phyloP scores from a whole-genome alignment of 2,113 vertebrate genomes.

The Ahaetulla prasina region DNA sequence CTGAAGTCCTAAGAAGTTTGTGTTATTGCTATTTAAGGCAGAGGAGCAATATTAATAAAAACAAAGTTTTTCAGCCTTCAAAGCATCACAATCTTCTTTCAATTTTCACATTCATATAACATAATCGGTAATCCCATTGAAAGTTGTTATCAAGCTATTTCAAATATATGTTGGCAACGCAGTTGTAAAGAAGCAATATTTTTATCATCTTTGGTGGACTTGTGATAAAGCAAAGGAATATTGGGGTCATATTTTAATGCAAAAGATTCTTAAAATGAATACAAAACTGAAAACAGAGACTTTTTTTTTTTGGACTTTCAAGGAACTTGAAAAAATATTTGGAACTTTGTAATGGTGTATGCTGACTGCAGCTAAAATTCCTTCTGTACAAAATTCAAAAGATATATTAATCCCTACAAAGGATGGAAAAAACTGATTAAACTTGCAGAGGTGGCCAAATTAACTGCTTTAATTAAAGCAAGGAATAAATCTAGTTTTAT shows the following conservation, averaged over 20 bases:
- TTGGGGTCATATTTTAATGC: not conserved
- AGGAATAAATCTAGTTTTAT: not conserved
- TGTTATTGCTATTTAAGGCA: not conserved
- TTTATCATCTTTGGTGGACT: not conserved
- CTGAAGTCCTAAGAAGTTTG: not conserved
- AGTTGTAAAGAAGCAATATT: not conserved
- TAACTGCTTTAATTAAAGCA: not conserved
- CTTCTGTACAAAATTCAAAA: not conserved
- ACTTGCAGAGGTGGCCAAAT: not conserved
- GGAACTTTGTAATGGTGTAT: not conserved
- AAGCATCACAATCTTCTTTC: not conserved
- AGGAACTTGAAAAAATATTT: not conserved
- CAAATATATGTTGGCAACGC: not conserved
- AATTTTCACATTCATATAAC: not conserved
- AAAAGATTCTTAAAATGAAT: not conserved
- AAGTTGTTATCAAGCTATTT: not conserved
- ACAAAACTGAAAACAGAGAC: not conserved
- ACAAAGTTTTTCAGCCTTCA: too few species aligned
- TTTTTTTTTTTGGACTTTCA: not conserved
- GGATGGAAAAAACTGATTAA: not conserved
- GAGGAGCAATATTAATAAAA: not conserved
- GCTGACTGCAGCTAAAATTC: not conserved
- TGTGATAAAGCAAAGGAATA: not conserved
- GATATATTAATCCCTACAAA: not conserved
- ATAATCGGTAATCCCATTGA: not conserved